These are phyloP conservation scores for Melanotaenia maccullochi DNA, from an alignment of 2,797 vertebrate genomes.

Conservation along the genomic window DNA sequence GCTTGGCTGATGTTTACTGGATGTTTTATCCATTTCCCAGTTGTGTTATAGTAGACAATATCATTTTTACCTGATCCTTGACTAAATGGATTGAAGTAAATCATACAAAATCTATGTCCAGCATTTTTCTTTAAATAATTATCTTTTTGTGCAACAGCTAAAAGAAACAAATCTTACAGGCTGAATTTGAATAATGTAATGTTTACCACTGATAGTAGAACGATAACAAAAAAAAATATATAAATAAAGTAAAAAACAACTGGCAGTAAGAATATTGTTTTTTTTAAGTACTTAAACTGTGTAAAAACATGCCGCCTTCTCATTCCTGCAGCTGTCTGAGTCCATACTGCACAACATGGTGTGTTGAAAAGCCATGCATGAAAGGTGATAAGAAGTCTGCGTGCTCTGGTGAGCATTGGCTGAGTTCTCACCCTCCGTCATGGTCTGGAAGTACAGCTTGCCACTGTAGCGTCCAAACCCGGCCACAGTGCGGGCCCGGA, in stretches of 20 bases:
- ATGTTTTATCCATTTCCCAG: conserved; percentile 35
- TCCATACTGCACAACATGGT: conserved; percentile 29
- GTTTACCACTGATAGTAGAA: not conserved
- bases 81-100: conserved; percentile 28
- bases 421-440: conserved; percentile 94
- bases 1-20: conserved; percentile 64
- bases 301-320: conserved; percentile 49
- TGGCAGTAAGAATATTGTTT: conserved; percentile 1
- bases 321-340: conserved; percentile 60
- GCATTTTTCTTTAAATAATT: not conserved
- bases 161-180: not conserved
- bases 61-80: conserved; percentile 28
- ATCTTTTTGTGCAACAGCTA: not conserved
- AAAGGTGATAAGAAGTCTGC: conserved; percentile 63
- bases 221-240: not conserved
- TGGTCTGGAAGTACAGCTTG: conserved; percentile 99
- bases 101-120: too few species aligned
- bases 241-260: not conserved
- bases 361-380: conserved; percentile 45
- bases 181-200: not conserved
- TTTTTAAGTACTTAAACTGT: conserved; percentile 37
- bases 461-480: conserved; percentile 98
- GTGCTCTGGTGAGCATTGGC: conserved; percentile 53
- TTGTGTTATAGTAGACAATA: conserved; percentile 40
- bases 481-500: conserved; percentile 96